Evolutionary conservation across 1,140 invertebrate genomes (phyloP).

Genomic region (Mactra quadrangularis): DNA sequence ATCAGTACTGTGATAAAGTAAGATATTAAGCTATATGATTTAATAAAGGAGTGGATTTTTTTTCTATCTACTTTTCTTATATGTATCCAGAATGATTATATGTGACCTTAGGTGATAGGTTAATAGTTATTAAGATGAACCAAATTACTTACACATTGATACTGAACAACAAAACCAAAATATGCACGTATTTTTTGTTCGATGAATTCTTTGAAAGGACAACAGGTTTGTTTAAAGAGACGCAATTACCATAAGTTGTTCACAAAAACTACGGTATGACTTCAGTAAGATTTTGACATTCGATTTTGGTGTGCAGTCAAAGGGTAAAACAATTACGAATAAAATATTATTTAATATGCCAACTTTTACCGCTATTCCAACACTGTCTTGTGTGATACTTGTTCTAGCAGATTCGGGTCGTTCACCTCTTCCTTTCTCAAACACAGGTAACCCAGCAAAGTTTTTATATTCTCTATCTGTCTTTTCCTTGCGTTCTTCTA

Average conservation of each 20-base stretch:
- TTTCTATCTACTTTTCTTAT: no score
- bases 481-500: slow-evolving; percentile 33
- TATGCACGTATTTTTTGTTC: neutral
- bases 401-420: slow-evolving; percentile 25
- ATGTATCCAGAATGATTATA: no score
- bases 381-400: neutral
- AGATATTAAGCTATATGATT: no score
- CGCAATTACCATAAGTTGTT: neutral
- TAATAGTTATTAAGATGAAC: no score
- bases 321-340: neutral
- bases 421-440: slow-evolving; percentile 50
- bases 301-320: neutral
- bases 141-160: no score
- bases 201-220: neutral
- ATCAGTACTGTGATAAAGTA: neutral
- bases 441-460: slow-evolving; percentile 38
- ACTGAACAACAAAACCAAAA: no score
- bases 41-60: no score
- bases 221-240: neutral
- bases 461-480: slow-evolving; percentile 44
- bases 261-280: neutral
- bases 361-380: neutral
- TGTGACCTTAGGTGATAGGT: no score
- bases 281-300: neutral
- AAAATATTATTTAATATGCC: neutral